Evolutionary conservation across 2,113 vertebrate genomes (phyloP).

Genomic region (Malurus melanocephalus): DNA sequence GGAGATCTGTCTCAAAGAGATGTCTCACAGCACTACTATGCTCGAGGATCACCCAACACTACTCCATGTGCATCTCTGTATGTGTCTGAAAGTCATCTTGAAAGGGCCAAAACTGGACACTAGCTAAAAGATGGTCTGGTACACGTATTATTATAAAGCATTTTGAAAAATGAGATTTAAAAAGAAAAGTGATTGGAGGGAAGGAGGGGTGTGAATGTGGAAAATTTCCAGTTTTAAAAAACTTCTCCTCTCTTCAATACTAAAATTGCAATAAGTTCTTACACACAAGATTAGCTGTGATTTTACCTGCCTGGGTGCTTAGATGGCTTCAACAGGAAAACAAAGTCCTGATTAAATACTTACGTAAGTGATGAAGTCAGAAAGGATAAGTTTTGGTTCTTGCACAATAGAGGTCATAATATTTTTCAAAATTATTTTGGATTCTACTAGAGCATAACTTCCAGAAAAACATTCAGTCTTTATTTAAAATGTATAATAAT

Average conservation of each 20-base stretch:
- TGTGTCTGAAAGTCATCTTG: not conserved
- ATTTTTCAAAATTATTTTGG: constrained; percentile 1
- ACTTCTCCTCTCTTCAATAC: not conserved
- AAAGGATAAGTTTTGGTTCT: not conserved
- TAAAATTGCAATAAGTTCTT: not conserved
- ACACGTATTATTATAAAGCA: not conserved
- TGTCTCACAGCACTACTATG: not conserved
- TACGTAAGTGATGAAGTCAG: not conserved
- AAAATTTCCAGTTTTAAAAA: not conserved
- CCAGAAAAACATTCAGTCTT: not conserved
- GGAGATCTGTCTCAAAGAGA: not conserved
- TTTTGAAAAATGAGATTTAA: not conserved
- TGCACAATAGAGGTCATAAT: not conserved
- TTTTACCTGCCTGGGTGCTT: not conserved
- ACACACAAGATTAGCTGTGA: not conserved
- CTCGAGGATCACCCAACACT: not conserved
- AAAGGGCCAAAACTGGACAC: not conserved
- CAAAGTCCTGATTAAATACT: not conserved
- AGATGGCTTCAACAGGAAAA: not conserved
- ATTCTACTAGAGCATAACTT: not conserved
- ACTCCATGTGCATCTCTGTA: not conserved
- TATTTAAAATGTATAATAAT: constrained; percentile 32
- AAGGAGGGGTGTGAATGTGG: not conserved
- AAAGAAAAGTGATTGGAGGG: not conserved
- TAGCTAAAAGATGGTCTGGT: not conserved